Base-by-base conservation (phyloP, 2,113 vertebrate genomes). In the Chloropsis cyanopogon region DNA sequence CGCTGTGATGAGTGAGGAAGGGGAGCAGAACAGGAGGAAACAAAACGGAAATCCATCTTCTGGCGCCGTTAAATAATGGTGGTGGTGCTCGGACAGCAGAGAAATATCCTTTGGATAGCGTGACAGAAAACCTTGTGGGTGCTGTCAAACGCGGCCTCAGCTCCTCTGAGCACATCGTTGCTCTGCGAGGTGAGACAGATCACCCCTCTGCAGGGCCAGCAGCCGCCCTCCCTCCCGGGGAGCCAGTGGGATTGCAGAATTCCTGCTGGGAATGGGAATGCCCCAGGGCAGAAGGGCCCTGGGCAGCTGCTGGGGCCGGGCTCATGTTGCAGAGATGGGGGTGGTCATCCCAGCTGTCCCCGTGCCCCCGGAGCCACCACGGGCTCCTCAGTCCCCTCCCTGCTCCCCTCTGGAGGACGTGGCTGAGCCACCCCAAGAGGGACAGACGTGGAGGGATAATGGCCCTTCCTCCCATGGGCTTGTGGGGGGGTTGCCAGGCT, bases 91-190 rank as follows among this genome's bases (percentile, higher is more conserved):
- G n/a, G 81, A 49, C 90, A 86, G 94, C 73, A 53, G 3, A 77
- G 78, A 93, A 86, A 19, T 46, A 77, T 87, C 95, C 82, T 92
- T 37, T 61, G 96, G 82, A 29, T 11, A 91, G 92, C 0, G 9
- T 81, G 94, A 93, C 93, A 94, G 73, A 95, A 91, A 96, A 63
- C 63, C 95, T 91, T 93, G 70, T 4, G 13, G 94, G n/a, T 29
- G 90, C 92, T 98, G 97, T 96, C 97, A 97, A 80, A 94, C 12
- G 0, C 33, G 84, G 77, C 93, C 96, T 81, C 66, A 37, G 93
- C 83, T 97, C 88, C 96, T 92, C 79, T 5, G 85, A 96, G 95
- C 61, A 14, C 64, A 49, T 90, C 21, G 59, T 53, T 68, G 78
- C 44, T 57, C 37, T 15, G 60, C 0, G 4, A 66, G 88, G 54